A percentile compares a stretch with the other conserved stretches of the same genome.
phyloP scores from a whole-genome alignment of 1,140 invertebrate genomes.

The Aphidius gifuensis region DNA sequence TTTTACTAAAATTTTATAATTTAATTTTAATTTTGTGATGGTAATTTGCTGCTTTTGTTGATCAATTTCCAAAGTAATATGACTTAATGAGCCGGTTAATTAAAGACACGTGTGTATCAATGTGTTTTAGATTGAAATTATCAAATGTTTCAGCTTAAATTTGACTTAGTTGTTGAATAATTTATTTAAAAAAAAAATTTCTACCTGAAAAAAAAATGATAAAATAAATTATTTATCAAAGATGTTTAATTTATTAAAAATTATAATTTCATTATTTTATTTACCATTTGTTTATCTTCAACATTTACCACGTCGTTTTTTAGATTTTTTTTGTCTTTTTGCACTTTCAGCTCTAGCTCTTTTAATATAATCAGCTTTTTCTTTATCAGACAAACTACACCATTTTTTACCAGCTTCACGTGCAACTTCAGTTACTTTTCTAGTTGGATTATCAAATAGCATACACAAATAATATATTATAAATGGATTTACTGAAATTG shows the following conservation, averaged over 20 bases:
- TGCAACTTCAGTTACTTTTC: slow-evolving; percentile 35
- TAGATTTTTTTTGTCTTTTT: slow-evolving; percentile 10
- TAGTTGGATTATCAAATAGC: slow-evolving; percentile 30
- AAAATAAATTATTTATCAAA: not conserved
- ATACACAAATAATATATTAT: slow-evolving; percentile 42
- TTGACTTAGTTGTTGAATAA: no score
- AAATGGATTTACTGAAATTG: slow-evolving; percentile 36
- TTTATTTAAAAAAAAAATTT: no score
- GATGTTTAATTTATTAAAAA: not conserved
- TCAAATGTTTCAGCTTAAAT: no score
- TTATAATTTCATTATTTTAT: not conserved
- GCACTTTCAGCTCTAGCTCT: slow-evolving; percentile 25
- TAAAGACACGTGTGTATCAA: no score
- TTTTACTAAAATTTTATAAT: no score
- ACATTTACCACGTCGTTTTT: not conserved
- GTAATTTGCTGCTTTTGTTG: no score
- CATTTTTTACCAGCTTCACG: slow-evolving; percentile 37
- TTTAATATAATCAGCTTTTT: slow-evolving; percentile 32
- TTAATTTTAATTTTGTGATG: no score
- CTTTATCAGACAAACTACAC: slow-evolving; percentile 30
- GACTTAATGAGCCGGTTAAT: no score
- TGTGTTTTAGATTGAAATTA: no score
- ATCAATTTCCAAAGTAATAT: no score
- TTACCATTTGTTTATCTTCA: not conserved
- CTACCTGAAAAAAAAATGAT: no score